Percentiles rank a stretch among this genome's conserved stretches.
These are phyloP conservation scores for Pachymerium ferrugineum DNA, from an alignment of 2,888 invertebrate species.

Conservation along the genomic window DNA sequence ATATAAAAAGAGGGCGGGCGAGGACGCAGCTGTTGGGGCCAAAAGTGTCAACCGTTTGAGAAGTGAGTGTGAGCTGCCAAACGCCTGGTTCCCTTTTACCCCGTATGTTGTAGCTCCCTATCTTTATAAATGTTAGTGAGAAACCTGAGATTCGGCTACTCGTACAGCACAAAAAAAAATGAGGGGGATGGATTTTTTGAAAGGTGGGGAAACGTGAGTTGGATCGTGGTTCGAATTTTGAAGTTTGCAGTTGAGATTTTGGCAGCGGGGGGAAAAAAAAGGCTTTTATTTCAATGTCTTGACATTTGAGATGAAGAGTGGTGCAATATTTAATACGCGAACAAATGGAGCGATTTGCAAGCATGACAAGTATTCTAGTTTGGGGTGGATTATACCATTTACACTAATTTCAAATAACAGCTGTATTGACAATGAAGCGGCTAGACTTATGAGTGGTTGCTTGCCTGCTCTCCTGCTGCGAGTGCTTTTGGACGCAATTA, in stretches of 20 bases:
- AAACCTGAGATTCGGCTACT: slow-evolving; percentile 8
- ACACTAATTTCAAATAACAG: slow-evolving; percentile 16
- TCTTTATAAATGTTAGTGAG: background rate
- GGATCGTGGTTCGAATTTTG: background rate
- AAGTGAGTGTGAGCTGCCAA: slow-evolving; percentile 8
- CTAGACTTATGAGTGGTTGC: background rate
- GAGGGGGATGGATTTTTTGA: no score
- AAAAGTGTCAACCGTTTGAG: slow-evolving; percentile 10
- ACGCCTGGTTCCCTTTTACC: background rate
- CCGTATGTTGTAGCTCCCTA: background rate
- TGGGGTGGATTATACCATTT: slow-evolving; percentile 1
- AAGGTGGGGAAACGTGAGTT: background rate
- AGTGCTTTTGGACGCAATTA: slow-evolving; percentile 18
- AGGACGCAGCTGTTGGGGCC: slow-evolving; percentile 1
- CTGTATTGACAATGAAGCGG: slow-evolving; percentile 17
- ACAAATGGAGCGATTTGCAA: slow-evolving; percentile 11
- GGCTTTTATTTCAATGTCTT: background rate
- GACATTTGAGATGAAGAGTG: background rate
- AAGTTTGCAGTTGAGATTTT: background rate
- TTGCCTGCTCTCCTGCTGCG: background rate
- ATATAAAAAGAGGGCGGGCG: background rate
- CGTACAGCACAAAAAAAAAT: no score
- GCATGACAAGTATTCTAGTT: slow-evolving; percentile 1
- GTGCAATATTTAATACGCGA: background rate
- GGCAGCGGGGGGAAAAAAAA: background rate